These are phyloP conservation scores for Malurus melanocephalus DNA, from an alignment of 2,113 vertebrate species.

Conservation along the genomic window DNA sequence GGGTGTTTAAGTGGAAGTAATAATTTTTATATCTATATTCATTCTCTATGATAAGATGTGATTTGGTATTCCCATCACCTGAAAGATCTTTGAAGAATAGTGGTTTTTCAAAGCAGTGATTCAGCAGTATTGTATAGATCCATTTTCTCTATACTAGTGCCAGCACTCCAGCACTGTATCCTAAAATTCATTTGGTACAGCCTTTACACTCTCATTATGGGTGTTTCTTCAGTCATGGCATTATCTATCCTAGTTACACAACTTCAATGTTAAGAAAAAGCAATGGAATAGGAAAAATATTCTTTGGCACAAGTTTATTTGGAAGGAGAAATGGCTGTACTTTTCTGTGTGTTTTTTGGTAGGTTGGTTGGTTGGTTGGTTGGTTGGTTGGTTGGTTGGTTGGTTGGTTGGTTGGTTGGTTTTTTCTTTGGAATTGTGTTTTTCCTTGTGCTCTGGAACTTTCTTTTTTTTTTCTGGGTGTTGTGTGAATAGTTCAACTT, in stretches of 20 bases:
- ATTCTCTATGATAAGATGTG: not conserved
- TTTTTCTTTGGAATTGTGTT: not conserved
- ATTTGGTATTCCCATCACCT: not conserved
- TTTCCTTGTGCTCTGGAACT: not conserved
- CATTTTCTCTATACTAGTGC: not conserved
- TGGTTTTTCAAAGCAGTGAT: not conserved
- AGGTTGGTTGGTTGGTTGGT: no score
- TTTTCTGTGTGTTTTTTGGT: not conserved
- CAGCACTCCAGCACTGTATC: not conserved
- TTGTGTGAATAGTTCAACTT: not conserved
- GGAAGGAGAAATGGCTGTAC: not conserved
- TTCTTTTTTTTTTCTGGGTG: not conserved
- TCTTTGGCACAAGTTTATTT: not conserved
- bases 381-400: not conserved
- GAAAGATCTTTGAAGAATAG: not conserved
- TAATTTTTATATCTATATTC: not conserved
- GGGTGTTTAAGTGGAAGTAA: not conserved
- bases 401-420: accelerated
- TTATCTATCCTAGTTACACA: not conserved
- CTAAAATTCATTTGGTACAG: not conserved
- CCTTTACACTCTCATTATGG: not conserved
- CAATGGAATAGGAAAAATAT: not conserved
- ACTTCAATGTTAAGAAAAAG: not conserved
- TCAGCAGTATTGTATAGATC: not conserved
- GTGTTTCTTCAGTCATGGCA: not conserved